Conservation (phyloP, 2,797 vertebrate species). For the Chromis chromis region DNA sequence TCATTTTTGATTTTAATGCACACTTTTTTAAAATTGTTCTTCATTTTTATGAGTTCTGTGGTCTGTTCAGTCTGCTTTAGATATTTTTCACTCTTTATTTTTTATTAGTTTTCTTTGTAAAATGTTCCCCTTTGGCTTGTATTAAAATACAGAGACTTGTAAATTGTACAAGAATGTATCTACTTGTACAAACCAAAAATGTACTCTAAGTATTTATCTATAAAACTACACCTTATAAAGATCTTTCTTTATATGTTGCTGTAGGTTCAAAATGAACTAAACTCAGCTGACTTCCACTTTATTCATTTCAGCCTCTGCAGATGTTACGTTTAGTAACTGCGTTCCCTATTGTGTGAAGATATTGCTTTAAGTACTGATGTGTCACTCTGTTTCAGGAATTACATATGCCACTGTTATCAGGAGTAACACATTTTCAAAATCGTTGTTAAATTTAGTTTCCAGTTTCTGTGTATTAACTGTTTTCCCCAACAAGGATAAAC, state of each 20-base stretch:
- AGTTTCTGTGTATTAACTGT: background rate
- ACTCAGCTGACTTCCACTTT: background rate
- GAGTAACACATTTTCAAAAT: background rate
- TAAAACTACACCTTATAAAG: background rate
- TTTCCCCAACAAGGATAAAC: background rate
- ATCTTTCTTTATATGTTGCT: too few species aligned
- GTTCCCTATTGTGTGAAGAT: background rate
- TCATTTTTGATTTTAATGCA: background rate
- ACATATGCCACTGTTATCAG: background rate
- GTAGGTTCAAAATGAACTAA: background rate
- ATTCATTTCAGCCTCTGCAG: slow-evolving; percentile 13
- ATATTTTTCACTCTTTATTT: background rate
- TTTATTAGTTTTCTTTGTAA: background rate
- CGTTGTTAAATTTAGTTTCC: slow-evolving; percentile 2
- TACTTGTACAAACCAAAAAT: background rate
- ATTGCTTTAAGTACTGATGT: background rate
- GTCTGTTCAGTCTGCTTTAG: background rate
- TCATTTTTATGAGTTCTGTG: background rate
- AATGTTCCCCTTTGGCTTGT: background rate
- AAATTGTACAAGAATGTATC: background rate
- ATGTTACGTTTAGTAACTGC: background rate
- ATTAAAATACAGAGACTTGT: background rate
- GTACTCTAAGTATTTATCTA: background rate
- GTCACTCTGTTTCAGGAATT: background rate
- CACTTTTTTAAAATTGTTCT: background rate